phyloP scores from a whole-genome alignment of 2,797 vertebrate species.

The Periophthalmus magnuspinnatus region DNA sequence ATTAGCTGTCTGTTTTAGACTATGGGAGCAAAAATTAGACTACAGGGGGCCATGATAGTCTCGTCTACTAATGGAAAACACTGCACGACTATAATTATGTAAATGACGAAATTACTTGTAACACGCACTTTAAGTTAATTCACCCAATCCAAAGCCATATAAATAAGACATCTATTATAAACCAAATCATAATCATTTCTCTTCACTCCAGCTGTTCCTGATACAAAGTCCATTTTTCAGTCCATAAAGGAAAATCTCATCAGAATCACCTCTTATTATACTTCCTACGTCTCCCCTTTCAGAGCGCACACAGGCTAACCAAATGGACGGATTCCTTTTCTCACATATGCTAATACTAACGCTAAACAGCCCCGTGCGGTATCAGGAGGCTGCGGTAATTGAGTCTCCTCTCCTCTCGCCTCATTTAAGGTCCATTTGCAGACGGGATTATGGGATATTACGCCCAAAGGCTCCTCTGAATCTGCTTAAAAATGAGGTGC shows the following conservation, averaged over 20 bases:
- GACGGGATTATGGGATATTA: constrained; percentile 3
- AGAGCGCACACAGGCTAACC: neutral
- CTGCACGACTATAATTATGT: neutral
- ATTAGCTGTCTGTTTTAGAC: no score
- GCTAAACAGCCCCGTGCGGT: neutral
- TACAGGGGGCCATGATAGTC: no score
- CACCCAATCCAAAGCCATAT: neutral
- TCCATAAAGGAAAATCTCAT: neutral
- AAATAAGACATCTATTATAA: neutral
- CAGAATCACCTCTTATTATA: neutral
- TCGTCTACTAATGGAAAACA: no score
- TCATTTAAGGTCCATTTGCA: constrained; percentile 10
- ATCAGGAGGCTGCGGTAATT: constrained; percentile 29
- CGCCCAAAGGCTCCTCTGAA: neutral
- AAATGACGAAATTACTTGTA: neutral
- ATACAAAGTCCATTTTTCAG: neutral
- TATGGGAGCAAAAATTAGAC: no score
- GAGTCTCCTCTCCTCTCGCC: neutral
- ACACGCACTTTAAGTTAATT: neutral
- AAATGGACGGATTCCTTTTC: neutral
- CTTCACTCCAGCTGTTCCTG: neutral
- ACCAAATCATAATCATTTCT: neutral
- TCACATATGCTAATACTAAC: constrained; percentile 7
- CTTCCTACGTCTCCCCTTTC: neutral
- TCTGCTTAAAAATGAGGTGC: neutral